Base-by-base conservation (phyloP, 2,888 invertebrate genomes). In the Drosophila colorata region DNA sequence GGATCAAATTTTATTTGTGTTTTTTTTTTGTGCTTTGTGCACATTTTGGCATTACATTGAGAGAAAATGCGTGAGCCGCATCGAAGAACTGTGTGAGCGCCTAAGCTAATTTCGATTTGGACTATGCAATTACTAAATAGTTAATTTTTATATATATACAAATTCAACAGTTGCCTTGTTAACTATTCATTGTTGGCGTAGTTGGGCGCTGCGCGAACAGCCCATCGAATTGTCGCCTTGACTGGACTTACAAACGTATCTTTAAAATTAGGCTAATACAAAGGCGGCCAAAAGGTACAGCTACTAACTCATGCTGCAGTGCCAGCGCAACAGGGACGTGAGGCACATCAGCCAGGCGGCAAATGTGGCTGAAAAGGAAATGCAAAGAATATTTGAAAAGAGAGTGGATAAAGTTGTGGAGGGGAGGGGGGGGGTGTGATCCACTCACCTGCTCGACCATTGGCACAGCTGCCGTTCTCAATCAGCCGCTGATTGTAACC, bases 401-500 rank as follows among this genome's bases (percentile, higher is more conserved):
- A 28, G 38, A 28, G 9, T 9, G 9, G n/a, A n/a, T n/a, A n/a
- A n/a, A n/a, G n/a, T n/a, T 9, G 8, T 1, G 25, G 2, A 28
- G 8, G 25, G 8, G 25, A 0, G 28, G 9, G 2, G 28, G 8
- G 46, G 23, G 8, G 23, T n/a, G n/a, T n/a, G n/a, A n/a, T 1
- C 6, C 0, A 35, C 65, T 61, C 35, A 85, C 87, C 88, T 72
- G 74, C 69, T 28, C 57, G 55, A 31, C 55, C 76, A 11, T 49
- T 77, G 56, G 77, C 70, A 65, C 77, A 74, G 75, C 55, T 67
- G 49, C 87, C 83, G 49, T 82, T 83, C 63, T 90, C 91, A 52
- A 91, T 89, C 63, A 92, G 86, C 33, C 92, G 90, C 79, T 92
- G 92, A 84, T 92, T 92, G 74, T 83, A 88, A 72, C 92, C 90